phyloP scores from a whole-genome alignment of 2,113 vertebrate species.

The Crypturellus undulatus region DNA sequence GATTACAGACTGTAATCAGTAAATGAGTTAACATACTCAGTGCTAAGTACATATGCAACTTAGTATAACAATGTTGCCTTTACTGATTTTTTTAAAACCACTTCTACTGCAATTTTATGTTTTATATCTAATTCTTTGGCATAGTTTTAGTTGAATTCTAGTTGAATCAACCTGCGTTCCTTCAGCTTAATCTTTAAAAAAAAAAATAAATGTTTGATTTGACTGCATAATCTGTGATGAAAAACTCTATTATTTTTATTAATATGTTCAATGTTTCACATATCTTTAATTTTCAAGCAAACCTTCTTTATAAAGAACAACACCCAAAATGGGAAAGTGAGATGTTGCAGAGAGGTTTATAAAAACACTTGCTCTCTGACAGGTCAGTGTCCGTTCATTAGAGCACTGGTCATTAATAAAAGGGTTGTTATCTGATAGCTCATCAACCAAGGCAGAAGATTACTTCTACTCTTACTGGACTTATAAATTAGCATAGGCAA shows the following conservation, averaged over 20 bases:
- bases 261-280: neutral
- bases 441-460: neutral
- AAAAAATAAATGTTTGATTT: neutral
- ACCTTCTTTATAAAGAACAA: neutral
- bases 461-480: neutral
- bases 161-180: neutral
- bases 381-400: neutral
- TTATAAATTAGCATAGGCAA: neutral
- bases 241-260: neutral
- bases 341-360: neutral
- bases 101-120: neutral
- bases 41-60: neutral
- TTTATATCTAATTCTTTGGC: neutral
- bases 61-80: neutral
- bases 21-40: neutral
- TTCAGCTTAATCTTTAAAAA: neutral
- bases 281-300: neutral
- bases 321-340: neutral
- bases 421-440: neutral
- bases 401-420: neutral
- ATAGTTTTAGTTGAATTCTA: neutral
- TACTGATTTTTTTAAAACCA: neutral
- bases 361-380: neutral
- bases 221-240: neutral
- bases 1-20: neutral